Evolutionary conservation across 2,797 vertebrate genomes (phyloP).

Genomic region (Cercopithecus hamlyni): DNA sequence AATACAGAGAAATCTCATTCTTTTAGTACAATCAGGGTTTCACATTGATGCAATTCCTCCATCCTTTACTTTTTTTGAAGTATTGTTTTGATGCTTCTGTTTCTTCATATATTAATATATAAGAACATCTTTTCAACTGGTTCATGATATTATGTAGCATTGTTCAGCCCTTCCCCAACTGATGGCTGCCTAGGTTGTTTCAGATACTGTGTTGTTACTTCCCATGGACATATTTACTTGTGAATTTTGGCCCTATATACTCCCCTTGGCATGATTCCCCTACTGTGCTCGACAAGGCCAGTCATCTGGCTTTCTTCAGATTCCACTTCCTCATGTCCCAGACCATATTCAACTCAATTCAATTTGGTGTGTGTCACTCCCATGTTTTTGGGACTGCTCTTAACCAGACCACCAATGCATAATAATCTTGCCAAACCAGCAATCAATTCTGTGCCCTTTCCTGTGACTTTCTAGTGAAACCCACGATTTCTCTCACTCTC

Average conservation of each 20-base stretch:
- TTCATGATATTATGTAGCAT: neutral
- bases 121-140: neutral
- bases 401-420: neutral
- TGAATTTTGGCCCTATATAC: neutral
- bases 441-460: neutral
- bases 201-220: neutral
- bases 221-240: neutral
- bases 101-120: neutral
- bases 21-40: neutral
- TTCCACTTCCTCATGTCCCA: neutral
- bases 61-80: neutral
- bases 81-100: neutral
- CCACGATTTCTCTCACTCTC: neutral
- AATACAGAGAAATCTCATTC: neutral
- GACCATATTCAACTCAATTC: neutral
- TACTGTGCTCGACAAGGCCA: neutral
- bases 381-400: neutral
- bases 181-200: neutral
- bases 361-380: neutral
- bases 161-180: neutral
- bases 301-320: neutral
- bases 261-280: neutral
- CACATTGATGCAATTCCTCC: neutral
- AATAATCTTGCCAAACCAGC: neutral
- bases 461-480: neutral